phyloP scores from a whole-genome alignment of 2,797 vertebrate species.

The Poecilia picta region DNA sequence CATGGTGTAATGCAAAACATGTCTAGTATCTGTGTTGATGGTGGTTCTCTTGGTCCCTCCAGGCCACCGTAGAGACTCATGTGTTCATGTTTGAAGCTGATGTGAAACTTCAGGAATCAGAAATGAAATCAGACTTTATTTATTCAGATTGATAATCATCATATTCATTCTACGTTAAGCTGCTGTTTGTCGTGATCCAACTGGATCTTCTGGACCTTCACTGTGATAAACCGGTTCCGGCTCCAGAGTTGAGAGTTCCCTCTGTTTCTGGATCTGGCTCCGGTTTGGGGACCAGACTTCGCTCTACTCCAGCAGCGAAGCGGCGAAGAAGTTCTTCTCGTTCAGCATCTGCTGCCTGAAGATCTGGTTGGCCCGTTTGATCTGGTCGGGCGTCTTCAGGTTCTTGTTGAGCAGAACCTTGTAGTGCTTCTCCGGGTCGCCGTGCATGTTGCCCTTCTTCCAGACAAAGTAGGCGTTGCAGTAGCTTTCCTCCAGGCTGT shows the following conservation, averaged over 20 bases:
- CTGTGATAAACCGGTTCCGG: not conserved
- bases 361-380: not conserved
- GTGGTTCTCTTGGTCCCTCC: too few species aligned
- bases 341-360: slow-evolving; percentile 21
- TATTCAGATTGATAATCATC: not conserved
- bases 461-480: slow-evolving; percentile 8
- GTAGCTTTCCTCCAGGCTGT: not conserved
- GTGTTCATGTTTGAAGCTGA: not conserved
- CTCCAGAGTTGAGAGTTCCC: too few species aligned
- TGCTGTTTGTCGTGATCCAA: not conserved
- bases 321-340: not conserved
- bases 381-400: not conserved
- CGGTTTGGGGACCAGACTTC: too few species aligned
- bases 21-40: too few species aligned
- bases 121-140: not conserved
- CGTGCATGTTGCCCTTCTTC: slow-evolving; percentile 7
- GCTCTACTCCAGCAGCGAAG: not conserved
- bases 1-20: too few species aligned
- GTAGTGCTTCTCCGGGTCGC: not conserved
- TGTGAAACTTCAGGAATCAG: not conserved
- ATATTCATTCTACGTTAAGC: not conserved
- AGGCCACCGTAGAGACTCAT: too few species aligned
- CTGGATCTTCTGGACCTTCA: not conserved
- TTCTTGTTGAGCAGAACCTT: not conserved
- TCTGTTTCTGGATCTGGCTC: too few species aligned